Evolutionary conservation across 2,113 vertebrate species (phyloP).

Genomic region (Puntigrus tetrazona): DNA sequence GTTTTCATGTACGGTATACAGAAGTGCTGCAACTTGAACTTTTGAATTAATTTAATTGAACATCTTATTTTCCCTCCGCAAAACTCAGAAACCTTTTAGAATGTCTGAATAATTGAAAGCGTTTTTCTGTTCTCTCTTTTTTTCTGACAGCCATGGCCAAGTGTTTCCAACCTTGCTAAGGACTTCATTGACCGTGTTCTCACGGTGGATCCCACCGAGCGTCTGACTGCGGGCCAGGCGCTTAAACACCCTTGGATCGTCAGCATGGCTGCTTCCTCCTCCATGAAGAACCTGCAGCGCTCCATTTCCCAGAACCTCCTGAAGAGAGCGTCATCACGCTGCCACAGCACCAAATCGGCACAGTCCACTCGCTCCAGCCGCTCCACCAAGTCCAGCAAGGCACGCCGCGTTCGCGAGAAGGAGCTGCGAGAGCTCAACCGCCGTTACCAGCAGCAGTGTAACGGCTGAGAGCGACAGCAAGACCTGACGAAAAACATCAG

Average conservation of each 20-base stretch:
- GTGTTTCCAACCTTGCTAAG: conserved; percentile 96
- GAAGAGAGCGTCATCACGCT: conserved; percentile 94
- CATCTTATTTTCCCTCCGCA: not conserved
- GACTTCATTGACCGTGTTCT: conserved; percentile 96
- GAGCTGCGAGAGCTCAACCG: conserved; percentile 95
- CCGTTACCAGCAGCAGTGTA: conserved; percentile 95
- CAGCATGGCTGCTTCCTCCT: conserved; percentile 97
- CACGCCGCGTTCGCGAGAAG: conserved; percentile 88
- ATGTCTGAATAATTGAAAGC: not conserved
- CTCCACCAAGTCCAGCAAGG: conserved; percentile 95
- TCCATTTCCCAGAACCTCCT: conserved; percentile 98
- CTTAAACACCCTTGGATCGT: conserved; percentile 96
- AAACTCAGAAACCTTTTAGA: not conserved
- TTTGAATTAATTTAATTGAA: not conserved
- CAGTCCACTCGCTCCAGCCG: conserved; percentile 95
- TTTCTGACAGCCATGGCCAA: conserved; percentile 90
- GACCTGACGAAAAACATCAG: not conserved
- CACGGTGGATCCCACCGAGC: conserved; percentile 88
- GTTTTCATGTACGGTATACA: no score
- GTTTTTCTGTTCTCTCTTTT: conserved; percentile 20
- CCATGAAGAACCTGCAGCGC: conserved; percentile 98
- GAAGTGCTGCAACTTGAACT: not conserved
- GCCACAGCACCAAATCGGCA: conserved; percentile 96
- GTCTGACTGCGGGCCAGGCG: conserved; percentile 91
- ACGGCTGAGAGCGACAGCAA: conserved; percentile 76